phyloP scores from a whole-genome alignment of 2,888 invertebrate genomes.

The Trachelus troglodyta region DNA sequence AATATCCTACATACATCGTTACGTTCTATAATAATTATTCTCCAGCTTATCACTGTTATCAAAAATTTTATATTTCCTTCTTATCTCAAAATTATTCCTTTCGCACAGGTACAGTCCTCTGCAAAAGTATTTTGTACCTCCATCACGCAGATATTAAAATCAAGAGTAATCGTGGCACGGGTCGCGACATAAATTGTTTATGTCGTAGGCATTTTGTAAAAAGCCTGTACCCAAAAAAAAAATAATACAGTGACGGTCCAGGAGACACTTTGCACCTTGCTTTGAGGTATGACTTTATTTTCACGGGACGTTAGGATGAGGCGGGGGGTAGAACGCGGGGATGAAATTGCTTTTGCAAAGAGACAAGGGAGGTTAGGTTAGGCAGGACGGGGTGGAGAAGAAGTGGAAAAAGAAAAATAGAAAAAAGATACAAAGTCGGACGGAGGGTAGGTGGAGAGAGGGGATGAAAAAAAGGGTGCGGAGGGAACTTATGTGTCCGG shows the following conservation, averaged over 20 bases:
- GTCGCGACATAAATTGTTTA: neutral
- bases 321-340: neutral
- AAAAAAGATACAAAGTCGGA: neutral
- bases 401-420: neutral
- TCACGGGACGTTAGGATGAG: neutral
- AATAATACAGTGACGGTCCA: neutral
- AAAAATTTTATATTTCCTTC: neutral
- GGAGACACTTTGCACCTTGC: neutral
- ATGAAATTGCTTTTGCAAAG: neutral
- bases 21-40: neutral
- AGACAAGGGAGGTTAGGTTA: neutral
- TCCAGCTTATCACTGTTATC: neutral
- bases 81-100: neutral
- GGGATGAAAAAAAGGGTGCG: neutral
- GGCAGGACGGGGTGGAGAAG: neutral
- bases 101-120: neutral
- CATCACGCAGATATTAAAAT: neutral
- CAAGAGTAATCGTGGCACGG: neutral
- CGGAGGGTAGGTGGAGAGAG: neutral
- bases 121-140: neutral
- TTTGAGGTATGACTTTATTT: neutral
- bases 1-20: neutral
- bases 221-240: neutral
- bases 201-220: neutral
- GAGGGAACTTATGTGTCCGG: constrained; percentile 2